Evolutionary conservation across 2,888 invertebrate genomes (phyloP).

Genomic region (Nephrotoma flavescens): DNA sequence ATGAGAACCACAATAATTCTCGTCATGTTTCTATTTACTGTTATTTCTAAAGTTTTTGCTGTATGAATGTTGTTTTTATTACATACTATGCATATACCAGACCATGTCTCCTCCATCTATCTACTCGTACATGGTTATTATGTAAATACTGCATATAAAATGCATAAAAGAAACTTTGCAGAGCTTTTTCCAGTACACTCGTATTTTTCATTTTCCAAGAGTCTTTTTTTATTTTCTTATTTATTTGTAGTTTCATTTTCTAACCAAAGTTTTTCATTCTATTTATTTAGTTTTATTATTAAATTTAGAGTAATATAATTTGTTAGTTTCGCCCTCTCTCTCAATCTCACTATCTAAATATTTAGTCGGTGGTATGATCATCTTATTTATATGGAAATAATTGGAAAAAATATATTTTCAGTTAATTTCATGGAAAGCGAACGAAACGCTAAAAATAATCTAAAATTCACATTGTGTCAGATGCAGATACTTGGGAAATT

Average conservation of each 20-base stretch:
- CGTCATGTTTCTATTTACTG: not conserved
- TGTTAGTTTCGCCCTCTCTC: not conserved
- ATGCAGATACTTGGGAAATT: no score
- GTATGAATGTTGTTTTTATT: not conserved
- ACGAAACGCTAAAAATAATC: no score
- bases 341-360: no score
- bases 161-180: not conserved
- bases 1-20: not conserved
- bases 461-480: no score
- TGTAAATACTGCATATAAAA: not conserved
- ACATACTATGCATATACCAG: not conserved
- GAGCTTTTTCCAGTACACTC: not conserved
- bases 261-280: not conserved
- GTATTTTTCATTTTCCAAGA: not conserved
- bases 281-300: not conserved
- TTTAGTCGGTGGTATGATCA: no score
- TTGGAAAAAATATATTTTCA: no score
- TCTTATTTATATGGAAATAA: no score
- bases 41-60: not conserved
- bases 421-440: no score
- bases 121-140: not conserved
- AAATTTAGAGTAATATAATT: not conserved
- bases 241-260: not conserved
- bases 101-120: not conserved
- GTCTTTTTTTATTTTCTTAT: not conserved